Base-by-base conservation (phyloP, 2,113 vertebrate species). In the human region DNA sequence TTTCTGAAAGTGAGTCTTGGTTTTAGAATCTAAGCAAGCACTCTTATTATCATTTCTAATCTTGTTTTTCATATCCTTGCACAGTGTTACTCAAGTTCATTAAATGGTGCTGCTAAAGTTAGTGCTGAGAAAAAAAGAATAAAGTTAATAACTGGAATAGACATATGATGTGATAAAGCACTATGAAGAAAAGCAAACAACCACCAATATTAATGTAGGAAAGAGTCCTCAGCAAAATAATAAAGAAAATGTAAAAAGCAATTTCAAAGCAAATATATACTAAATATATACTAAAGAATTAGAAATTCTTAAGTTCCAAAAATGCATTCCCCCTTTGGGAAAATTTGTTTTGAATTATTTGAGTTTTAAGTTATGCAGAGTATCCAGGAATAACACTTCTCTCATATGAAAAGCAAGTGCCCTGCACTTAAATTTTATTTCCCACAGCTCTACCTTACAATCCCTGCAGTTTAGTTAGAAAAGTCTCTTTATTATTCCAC, bases 371-470 rank as follows among this genome's bases (percentile, higher is more conserved):
- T 95, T 94, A 90, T 92, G 88, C 59, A 25, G 81, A 76, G 97
- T 95, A 93, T 98, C 95, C 97, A 98, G 95, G 84, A 98, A 98
- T 96, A 96, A 97, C 90, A 97, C 92, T 95, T 98, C 94, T 88
- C 96, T 97, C 96, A 72, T 78, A 90, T 87, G 94, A 96, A 96
- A 98, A 81, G 75, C 94, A 97, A 98, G 80, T 30, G 48, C 79
- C 66, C 81, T 27, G 25, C 48, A 66, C 94, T 97, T 96, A 96
- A 92, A 85, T 96, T 94, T 89, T 94, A 97, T 97, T 97, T 98
- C 97, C 95, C 92, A 94, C 88, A 85, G 72, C 72, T 97, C 90
- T 90, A 81, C 95, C 92, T 96, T 95, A 87, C 81, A 89, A 55
- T 90, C 81, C 79, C 66, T 81, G 78, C 68, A 73, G 90, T 96